Conservation (phyloP, 2,888 invertebrate genomes). For the Petrolisthes manimaculis region DNA sequence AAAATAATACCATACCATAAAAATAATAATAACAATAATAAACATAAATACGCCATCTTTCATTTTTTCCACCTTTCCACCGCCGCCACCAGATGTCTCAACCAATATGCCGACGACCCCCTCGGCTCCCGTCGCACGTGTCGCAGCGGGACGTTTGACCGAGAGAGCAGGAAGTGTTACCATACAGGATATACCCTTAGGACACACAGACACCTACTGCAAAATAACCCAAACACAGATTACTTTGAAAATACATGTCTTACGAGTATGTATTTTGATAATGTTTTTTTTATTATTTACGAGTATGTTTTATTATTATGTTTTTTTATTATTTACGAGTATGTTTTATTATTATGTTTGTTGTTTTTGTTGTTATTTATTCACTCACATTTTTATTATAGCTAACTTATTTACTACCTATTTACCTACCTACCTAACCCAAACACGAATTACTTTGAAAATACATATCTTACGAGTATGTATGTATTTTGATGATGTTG, state of each 20-base stretch:
- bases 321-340: no score
- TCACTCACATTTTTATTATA: no score
- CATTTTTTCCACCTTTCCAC: no score
- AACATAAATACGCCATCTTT: no score
- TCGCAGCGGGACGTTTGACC: constrained; percentile 87
- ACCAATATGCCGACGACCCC: constrained; percentile 76
- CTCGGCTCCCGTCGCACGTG: constrained; percentile 73
- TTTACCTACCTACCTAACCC: constrained; percentile 77
- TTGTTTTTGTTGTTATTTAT: no score
- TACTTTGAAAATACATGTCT: constrained; percentile 92
- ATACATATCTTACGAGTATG: constrained; percentile 88
- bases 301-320: no score
- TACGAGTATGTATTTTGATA: constrained; percentile 77
- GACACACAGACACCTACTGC: constrained; percentile 86
- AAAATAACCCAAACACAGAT: constrained; percentile 88
- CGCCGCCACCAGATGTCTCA: constrained; percentile 77
- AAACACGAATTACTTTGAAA: constrained; percentile 90
- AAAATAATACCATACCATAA: no score
- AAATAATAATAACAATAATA: no score
- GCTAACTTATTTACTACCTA: no score
- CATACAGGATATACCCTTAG: constrained; percentile 85
- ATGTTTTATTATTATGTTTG: no score
- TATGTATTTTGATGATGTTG: no score
- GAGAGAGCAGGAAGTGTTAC: constrained; percentile 82
- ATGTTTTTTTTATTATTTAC: not conserved